These are phyloP conservation scores for Trichogramma dendrolimi DNA, from an alignment of 2,888 invertebrate species.

Conservation along the genomic window DNA sequence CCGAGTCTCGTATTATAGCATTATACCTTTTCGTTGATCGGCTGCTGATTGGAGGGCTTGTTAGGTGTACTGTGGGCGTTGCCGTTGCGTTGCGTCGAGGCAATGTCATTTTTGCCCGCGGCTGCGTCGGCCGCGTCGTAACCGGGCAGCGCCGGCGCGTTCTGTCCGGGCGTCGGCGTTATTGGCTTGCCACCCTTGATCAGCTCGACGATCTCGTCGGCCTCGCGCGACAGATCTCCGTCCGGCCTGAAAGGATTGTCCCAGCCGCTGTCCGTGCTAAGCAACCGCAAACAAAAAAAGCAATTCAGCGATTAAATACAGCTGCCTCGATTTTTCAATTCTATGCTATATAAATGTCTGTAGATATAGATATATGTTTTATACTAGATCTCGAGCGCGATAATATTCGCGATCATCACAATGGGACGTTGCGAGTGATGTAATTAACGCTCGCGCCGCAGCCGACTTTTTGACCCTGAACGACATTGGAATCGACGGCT, in stretches of 20 bases:
- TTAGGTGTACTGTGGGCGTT: conserved; percentile 47
- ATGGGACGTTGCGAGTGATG: too few relatives aligned
- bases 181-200: conserved; percentile 88
- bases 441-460: too few relatives aligned
- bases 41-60: conserved; percentile 43
- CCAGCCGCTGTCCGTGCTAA: conserved; percentile 91
- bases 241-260: conserved; percentile 97
- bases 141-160: conserved; percentile 57
- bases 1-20: neutral
- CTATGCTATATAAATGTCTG: conserved; percentile 4
- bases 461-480: too few relatives aligned
- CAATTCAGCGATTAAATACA: neutral
- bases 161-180: conserved; percentile 59
- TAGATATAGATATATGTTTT: neutral
- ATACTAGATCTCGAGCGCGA: neutral
- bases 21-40: conserved; percentile 47
- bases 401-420: too few relatives aligned
- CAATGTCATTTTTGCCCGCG: conserved; percentile 24
- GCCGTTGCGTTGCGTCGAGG: conserved; percentile 45
- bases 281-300: conserved; percentile 37
- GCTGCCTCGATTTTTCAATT: neutral
- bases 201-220: conserved; percentile 92
- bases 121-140: conserved; percentile 41
- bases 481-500: too few relatives aligned
- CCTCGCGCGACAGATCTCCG: conserved; percentile 89